These are phyloP conservation scores for Halisarca cf. caerulea DNA, from an alignment of 37 sponge, comb jelly and placozoan species.

Conservation along the genomic window DNA sequence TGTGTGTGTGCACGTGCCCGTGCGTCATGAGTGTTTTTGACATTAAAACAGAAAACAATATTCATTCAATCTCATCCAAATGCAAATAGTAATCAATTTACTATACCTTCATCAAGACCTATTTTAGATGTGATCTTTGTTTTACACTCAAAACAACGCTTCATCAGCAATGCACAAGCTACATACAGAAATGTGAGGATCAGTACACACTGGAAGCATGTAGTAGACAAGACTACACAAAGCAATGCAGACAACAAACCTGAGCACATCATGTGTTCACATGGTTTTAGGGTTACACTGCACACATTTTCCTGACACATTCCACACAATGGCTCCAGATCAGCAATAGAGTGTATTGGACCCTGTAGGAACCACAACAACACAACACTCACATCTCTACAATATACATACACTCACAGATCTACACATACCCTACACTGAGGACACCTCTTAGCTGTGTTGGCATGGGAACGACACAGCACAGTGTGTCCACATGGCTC, in stretches of 20 bases:
- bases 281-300: constrained; percentile 74
- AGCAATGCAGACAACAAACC: constrained; percentile 36
- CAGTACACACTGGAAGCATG: no score
- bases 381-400: neutral
- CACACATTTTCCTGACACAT: constrained; percentile 70
- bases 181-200: neutral
- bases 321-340: constrained; percentile 43
- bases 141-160: neutral
- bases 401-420: neutral
- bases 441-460: constrained; percentile 82
- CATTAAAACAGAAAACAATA: no score
- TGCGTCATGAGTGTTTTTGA: no score
- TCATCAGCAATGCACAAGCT: constrained; percentile 1
- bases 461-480: constrained; percentile 64
- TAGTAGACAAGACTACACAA: no score
- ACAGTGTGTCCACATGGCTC: constrained; percentile 80
- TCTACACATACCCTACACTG: constrained; percentile 56
- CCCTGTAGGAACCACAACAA: constrained; percentile 18
- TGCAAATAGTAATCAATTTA: no score
- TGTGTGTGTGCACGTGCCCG: neutral
- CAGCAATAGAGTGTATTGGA: constrained; percentile 29
- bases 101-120: neutral
- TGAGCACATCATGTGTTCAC: constrained; percentile 77
- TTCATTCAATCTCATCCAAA: no score
- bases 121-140: neutral